These are phyloP conservation scores for Apeltes quadracus DNA, from an alignment of 2,113 vertebrate genomes.

Conservation along the genomic window DNA sequence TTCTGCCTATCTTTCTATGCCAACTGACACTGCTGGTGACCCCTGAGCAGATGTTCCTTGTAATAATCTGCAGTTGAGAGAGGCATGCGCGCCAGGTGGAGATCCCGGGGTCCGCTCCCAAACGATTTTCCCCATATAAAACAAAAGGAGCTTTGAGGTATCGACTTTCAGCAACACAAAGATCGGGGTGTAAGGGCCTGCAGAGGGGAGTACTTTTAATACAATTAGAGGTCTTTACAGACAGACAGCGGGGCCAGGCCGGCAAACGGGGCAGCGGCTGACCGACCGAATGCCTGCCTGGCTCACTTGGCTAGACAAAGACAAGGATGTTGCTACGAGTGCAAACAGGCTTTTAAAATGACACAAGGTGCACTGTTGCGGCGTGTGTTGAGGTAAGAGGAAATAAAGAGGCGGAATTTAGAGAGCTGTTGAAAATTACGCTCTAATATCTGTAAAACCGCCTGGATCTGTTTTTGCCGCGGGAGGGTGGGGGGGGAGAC, in stretches of 20 bases:
- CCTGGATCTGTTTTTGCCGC: constrained; percentile 64
- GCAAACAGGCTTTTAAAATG: constrained; percentile 59
- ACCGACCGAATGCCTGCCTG: constrained; percentile 40
- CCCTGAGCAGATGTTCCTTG: constrained; percentile 84
- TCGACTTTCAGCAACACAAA: constrained; percentile 79
- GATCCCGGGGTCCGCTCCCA: constrained; percentile 75
- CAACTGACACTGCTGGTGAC: constrained; percentile 80
- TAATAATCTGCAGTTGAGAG: constrained; percentile 83
- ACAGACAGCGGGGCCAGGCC: constrained; percentile 50
- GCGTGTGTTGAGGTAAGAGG: constrained; percentile 43
- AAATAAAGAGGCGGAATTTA: constrained; percentile 60
- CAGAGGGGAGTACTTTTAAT: constrained; percentile 77
- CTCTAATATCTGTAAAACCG: constrained; percentile 65
- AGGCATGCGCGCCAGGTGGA: constrained; percentile 83
- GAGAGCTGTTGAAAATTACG: constrained; percentile 48
- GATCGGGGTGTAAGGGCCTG: constrained; percentile 74
- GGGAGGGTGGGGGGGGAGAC: constrained; percentile 29
- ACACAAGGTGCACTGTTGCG: constrained; percentile 41
- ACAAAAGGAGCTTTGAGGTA: constrained; percentile 84
- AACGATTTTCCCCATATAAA: constrained; percentile 76
- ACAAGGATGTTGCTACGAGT: constrained; percentile 51
- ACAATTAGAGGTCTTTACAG: constrained; percentile 82
- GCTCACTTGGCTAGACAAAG: constrained; percentile 44
- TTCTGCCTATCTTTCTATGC: constrained; percentile 70
- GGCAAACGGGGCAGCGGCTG: constrained; percentile 52